Evolutionary conservation across 2,888 invertebrate species (phyloP).

Genomic region (Microctonus aethiopoides): DNA sequence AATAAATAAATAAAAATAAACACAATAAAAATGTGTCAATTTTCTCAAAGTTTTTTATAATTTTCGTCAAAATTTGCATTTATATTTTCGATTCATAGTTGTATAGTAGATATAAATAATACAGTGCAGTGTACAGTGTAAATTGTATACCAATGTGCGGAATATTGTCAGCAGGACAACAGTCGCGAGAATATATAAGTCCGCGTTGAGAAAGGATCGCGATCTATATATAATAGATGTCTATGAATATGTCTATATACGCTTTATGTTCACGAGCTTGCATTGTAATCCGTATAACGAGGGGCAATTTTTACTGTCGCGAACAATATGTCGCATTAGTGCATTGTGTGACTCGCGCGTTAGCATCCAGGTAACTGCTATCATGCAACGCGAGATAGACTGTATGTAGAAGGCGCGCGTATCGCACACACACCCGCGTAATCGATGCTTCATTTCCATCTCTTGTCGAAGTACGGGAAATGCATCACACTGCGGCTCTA

Average conservation of each 20-base stretch:
- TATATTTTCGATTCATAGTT: too few species aligned
- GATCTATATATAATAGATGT: not conserved
- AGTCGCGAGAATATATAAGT: not conserved
- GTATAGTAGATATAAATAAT: not conserved
- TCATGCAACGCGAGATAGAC: slow-evolving; percentile 39
- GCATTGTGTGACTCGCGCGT: slow-evolving; percentile 54
- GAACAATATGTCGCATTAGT: slow-evolving; percentile 66
- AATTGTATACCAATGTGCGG: not conserved
- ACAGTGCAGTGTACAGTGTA: too few species aligned
- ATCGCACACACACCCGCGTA: slow-evolving; percentile 45
- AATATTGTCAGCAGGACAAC: slow-evolving; percentile 1
- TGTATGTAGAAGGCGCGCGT: slow-evolving; percentile 36
- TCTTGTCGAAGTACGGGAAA: slow-evolving; percentile 43
- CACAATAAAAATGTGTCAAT: too few species aligned
- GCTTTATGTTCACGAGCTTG: slow-evolving; percentile 36
- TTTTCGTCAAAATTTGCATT: not conserved
- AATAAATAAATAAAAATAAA: not conserved
- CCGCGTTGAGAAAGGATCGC: not conserved
- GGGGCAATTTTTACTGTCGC: slow-evolving; percentile 62
- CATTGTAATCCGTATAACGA: slow-evolving; percentile 61
- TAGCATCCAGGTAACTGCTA: slow-evolving; percentile 35
- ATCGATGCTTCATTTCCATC: slow-evolving; percentile 58
- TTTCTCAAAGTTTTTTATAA: not conserved
- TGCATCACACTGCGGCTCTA: slow-evolving; percentile 20
- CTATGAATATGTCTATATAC: not conserved